Base-by-base conservation (phyloP, 2,888 invertebrate genomes). In the Aleiodes alternator region DNA sequence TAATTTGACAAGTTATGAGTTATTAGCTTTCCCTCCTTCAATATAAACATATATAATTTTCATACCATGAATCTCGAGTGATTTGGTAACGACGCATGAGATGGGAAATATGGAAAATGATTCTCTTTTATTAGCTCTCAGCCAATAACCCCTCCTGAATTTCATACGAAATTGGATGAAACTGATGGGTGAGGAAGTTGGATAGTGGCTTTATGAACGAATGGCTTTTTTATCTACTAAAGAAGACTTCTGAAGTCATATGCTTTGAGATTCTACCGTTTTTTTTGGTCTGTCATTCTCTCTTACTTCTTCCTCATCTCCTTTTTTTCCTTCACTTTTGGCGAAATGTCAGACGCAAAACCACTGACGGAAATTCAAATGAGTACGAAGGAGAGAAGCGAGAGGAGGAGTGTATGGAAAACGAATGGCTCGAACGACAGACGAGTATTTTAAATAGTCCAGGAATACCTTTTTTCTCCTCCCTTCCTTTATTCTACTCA, bases 101-200 rank as follows among this genome's bases (percentile, higher is more conserved):
- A 56, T 56, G 11, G 29, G 8, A 29, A 56, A 56, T 56, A 56
- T 56, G 56, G 56, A 29, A 56, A 50, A 59, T 16, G 16, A 51
- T 56, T 56, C 56, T 76, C 79, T 73, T 76, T 79, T 78, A 80
- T 80, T 79, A 82, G 76, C 78, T 79, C 78, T 78, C 75, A 79
- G 76, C 79, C 82, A 81, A 82, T 82, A 82, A 82, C 80, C 80
- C 80, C 79, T 80, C 34, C 4, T 72, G 79, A 82, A 82, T 82
- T 81, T 82, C 80, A 79, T 79, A 76, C 77, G 74, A 80, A 81
- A 82, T 81, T 81, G 81, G 81, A 80, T 80, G 81, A 69, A 71
- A 74, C 56, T 56, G 56, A 56, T 56, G 56, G 56, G 56, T 16
- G 8, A 14, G 29, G 56, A 16, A 76, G 76, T 69, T 57, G 68